Base-by-base conservation (phyloP, 2,888 invertebrate species). In the Bimastos eiseni region DNA sequence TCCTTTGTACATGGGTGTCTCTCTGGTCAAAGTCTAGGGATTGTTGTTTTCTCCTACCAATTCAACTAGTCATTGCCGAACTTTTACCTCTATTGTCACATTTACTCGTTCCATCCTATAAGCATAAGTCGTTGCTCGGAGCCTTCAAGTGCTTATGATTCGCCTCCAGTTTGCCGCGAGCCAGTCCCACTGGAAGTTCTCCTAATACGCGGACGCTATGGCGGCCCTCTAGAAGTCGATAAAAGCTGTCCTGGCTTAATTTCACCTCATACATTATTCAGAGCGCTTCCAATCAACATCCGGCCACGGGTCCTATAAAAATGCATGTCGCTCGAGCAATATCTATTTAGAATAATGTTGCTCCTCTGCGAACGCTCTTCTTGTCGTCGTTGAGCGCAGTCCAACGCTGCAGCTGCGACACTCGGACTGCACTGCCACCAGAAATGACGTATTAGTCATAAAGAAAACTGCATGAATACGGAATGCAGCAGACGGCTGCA, bases 211-310 rank as follows among this genome's bases (percentile, higher is more conserved):
- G 70, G 70, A 70, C n/a, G 70, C n/a, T 70, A 70, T 13, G 30
- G 70, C 70, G 5, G 13, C 70, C n/a, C n/a, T n/a, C 70, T n/a
- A 70, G 70, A 70, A 70, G 70, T 70, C 70, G 70, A 70, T 70
- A 70, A 70, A 70, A 70, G n/a, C 70, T 13, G 70, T 70, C 70
- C 70, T 36, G 36, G 86, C 86, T 86, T 86, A 86, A 86, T 86
- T 86, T 86, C 34, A 36, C 37, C 86, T 86, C 86, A 86, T 86
- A 33, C 86, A 86, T 86, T 86, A 86, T 86, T 34, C 86, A 86
- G 36, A n/a, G n/a, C 36, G 36, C 86, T 86, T 86, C 86, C 86
- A 86, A 86, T 86, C 86, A 86, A 86, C 86, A 37, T 86, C 70
- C 86, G 86, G 86, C 24, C 34, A 2, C 86, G 13, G 86, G 37